Evolutionary conservation across 2,888 invertebrate genomes (phyloP).

Genomic region (Drosophila mayaguana): DNA sequence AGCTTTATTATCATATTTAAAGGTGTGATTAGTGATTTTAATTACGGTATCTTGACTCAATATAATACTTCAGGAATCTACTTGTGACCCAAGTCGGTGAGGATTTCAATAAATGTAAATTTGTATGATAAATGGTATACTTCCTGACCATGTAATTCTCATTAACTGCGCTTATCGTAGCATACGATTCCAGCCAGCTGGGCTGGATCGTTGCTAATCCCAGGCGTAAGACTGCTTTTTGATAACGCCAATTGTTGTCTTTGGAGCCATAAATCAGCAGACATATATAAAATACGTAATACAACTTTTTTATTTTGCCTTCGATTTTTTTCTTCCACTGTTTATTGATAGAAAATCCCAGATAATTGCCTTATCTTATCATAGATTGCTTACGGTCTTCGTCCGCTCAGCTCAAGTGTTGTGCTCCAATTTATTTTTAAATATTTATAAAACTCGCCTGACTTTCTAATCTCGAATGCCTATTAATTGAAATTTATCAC

Average conservation of each 20-base stretch:
- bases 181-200: slow-evolving; percentile 2
- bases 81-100: slow-evolving; percentile 20
- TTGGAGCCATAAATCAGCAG: slow-evolving; percentile 36
- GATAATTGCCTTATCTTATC: slow-evolving; percentile 58
- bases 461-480: not conserved
- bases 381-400: slow-evolving; percentile 12
- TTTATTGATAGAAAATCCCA: slow-evolving; percentile 58
- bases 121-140: not conserved
- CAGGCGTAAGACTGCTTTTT: not conserved
- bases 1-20: too few species aligned
- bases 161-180: slow-evolving; percentile 16
- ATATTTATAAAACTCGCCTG: slow-evolving; percentile 10
- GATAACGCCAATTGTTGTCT: slow-evolving; percentile 47
- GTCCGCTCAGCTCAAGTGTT: slow-evolving; percentile 1
- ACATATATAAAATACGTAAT: slow-evolving; percentile 13
- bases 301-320: not conserved
- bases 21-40: too few species aligned
- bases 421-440: slow-evolving; percentile 22
- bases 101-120: slow-evolving; percentile 1
- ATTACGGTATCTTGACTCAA: too few species aligned
- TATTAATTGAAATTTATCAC: not conserved
- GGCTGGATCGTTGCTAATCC: slow-evolving; percentile 31
- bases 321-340: slow-evolving; percentile 10
- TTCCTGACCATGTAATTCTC: not conserved
- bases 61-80: too few species aligned